A percentile compares a stretch with the other conserved stretches of the same genome.
Conservation (phyloP, 2,113 vertebrate species). For the Hyla sarda region DNA sequence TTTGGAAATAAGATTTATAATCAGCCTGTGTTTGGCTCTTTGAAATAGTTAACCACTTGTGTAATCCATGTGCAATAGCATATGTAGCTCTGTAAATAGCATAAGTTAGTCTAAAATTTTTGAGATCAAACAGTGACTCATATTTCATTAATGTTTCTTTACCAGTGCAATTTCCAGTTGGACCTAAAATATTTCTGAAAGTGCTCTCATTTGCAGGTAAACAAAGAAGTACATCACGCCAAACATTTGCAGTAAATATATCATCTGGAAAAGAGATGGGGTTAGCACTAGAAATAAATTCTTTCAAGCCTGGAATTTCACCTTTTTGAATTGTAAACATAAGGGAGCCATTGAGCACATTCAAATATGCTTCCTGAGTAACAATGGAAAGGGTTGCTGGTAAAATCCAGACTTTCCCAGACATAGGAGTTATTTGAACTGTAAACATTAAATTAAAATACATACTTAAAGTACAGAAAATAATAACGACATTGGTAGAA, state of each 20-base stretch:
- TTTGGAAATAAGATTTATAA: neutral
- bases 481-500: slow-evolving; percentile 24
- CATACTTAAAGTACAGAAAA: neutral
- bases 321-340: slow-evolving; percentile 42
- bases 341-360: slow-evolving; percentile 18
- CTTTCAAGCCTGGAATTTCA: slow-evolving; percentile 46
- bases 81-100: slow-evolving; percentile 42
- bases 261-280: slow-evolving; percentile 20
- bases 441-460: neutral
- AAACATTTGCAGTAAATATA: slow-evolving; percentile 23
- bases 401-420: slow-evolving; percentile 41
- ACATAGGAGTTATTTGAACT: neutral
- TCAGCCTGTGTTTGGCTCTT: neutral
- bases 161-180: slow-evolving; percentile 9
- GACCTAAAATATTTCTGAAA: neutral
- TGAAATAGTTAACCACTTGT: neutral
- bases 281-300: slow-evolving; percentile 8
- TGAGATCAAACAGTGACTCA: neutral
- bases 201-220: slow-evolving; percentile 20
- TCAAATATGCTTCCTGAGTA: neutral
- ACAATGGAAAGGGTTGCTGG: neutral
- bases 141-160: slow-evolving; percentile 24
- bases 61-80: slow-evolving; percentile 28
- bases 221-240: neutral
- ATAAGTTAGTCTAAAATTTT: slow-evolving; percentile 38